Conservation (phyloP, 2,113 vertebrate species). For the Xyrauchen texanus region DNA sequence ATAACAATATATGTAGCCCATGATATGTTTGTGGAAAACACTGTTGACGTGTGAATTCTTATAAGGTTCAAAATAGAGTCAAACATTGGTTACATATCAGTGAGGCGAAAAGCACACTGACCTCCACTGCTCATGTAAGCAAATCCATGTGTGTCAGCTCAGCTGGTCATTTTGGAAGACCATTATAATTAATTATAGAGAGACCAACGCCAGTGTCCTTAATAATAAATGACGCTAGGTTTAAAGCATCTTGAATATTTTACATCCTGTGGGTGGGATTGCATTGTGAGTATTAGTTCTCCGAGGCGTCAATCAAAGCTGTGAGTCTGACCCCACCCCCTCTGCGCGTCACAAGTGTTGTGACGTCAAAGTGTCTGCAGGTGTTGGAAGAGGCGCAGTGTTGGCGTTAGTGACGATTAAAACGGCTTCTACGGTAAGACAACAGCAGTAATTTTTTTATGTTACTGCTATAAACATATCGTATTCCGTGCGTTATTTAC, state of each 20-base stretch:
- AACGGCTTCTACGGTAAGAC: constrained; percentile 69
- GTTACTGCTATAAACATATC: background rate
- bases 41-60: too few relatives aligned
- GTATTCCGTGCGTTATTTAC: too few relatives aligned
- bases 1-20: too few relatives aligned
- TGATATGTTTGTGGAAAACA: too few relatives aligned
- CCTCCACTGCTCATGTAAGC: constrained; percentile 12
- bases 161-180: constrained; percentile 38
- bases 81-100: constrained; percentile 30
- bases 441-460: background rate
- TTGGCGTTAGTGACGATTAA: constrained; percentile 65
- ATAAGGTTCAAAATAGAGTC: background rate
- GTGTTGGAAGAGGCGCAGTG: constrained; percentile 69
- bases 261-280: constrained; percentile 18
- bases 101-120: background rate
- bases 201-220: constrained; percentile 55
- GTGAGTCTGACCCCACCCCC: constrained; percentile 40
- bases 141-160: background rate
- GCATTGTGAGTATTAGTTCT: constrained; percentile 47
- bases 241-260: constrained; percentile 51
- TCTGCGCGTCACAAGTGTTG: constrained; percentile 50
- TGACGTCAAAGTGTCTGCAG: constrained; percentile 65
- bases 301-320: constrained; percentile 36
- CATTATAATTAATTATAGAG: constrained; percentile 63
- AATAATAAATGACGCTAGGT: constrained; percentile 60